Evolutionary conservation across 2,888 invertebrate species (phyloP).

Genomic region (Baronia brevicornis): DNA sequence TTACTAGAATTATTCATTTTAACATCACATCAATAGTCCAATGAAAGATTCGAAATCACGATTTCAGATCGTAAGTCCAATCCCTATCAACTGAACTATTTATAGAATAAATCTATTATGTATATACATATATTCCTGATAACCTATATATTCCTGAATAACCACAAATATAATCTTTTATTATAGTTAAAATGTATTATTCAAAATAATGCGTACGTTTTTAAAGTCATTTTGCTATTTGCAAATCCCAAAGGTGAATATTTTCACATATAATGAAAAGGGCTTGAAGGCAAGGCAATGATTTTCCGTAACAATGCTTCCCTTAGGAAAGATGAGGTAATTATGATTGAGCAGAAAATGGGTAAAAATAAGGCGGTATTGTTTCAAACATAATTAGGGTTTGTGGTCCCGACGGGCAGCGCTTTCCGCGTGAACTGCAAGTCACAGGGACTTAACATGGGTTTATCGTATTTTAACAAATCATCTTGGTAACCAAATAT

Average conservation of each 20-base stretch:
- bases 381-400: constrained; percentile 73
- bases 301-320: constrained; percentile 58
- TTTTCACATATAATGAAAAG: constrained; percentile 39
- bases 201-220: constrained; percentile 6
- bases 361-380: constrained; percentile 70
- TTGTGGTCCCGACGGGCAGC: constrained; percentile 60
- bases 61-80: too few species aligned
- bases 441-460: constrained; percentile 36
- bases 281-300: constrained; percentile 40
- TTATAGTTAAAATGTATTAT: background rate
- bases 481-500: too few species aligned
- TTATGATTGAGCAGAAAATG: constrained; percentile 74
- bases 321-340: constrained; percentile 56
- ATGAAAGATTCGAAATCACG: too few species aligned
- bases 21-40: too few species aligned
- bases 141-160: too few species aligned
- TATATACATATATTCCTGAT: too few species aligned
- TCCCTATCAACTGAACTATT: too few species aligned
- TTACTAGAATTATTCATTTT: too few species aligned
- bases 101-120: too few species aligned
- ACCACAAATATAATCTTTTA: too few species aligned
- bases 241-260: constrained; percentile 21
- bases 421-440: constrained; percentile 38
- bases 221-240: too few species aligned
- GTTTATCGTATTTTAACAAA: constrained; percentile 21